These are phyloP conservation scores for Empis livida DNA, from an alignment of 2,888 invertebrate species.

Conservation along the genomic window DNA sequence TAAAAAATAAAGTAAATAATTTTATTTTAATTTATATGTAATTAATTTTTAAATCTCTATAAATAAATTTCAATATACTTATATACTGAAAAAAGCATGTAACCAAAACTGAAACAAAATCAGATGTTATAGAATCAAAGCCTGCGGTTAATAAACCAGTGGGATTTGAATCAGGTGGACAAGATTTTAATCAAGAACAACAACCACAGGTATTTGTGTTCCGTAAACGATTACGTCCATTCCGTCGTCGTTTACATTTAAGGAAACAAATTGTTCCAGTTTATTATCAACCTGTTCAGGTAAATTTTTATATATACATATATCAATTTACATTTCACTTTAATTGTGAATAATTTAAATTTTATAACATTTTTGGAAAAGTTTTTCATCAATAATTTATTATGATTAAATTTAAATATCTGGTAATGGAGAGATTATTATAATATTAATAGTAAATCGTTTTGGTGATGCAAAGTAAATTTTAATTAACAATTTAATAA, in stretches of 20 bases:
- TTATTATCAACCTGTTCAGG: background rate
- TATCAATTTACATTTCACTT: background rate
- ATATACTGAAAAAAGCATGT: background rate
- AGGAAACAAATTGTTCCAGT: background rate
- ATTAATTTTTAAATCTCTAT: no score
- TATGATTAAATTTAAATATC: background rate
- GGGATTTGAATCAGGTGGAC: background rate
- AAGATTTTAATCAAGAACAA: no score
- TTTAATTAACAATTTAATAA: no score
- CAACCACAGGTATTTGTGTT: background rate
- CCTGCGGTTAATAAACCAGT: background rate
- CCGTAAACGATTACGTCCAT: background rate
- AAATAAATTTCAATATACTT: no score
- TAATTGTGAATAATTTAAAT: background rate
- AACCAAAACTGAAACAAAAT: background rate
- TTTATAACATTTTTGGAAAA: background rate
- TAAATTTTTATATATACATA: background rate
- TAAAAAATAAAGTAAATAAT: no score
- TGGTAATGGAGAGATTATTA: no score
- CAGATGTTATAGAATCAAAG: background rate
- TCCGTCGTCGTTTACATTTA: background rate
- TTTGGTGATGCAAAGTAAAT: no score
- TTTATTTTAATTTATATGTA: no score
- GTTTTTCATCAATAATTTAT: background rate
- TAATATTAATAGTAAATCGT: no score